phyloP scores from a whole-genome alignment of 2,113 vertebrate genomes.

The Rhadina sibilatrix region DNA sequence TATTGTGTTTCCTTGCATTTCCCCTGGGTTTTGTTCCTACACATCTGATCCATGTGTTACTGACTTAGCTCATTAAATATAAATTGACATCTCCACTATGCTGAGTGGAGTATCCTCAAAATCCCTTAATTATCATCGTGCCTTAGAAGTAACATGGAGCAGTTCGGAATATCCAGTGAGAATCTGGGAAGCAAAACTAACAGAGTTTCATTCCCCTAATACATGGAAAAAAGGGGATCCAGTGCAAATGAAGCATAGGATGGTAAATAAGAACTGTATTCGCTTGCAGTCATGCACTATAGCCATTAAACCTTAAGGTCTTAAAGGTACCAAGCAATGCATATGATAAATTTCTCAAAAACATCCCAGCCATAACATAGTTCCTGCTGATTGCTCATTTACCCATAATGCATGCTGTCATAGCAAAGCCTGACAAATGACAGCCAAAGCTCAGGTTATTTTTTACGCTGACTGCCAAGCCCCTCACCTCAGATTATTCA shows the following conservation, averaged over 20 bases:
- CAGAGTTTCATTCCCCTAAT: slow-evolving; percentile 55
- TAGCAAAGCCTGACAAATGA: slow-evolving; percentile 90
- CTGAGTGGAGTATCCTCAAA: slow-evolving; percentile 15
- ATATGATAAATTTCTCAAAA: slow-evolving; percentile 86
- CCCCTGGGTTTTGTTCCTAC: slow-evolving; percentile 32
- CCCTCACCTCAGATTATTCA: slow-evolving; percentile 89
- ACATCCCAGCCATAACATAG: slow-evolving; percentile 87
- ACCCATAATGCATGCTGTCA: slow-evolving; percentile 89
- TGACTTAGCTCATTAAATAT: slow-evolving; percentile 38
- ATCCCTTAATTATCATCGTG: background rate
- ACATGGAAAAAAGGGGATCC: slow-evolving; percentile 58
- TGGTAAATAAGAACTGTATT: slow-evolving; percentile 81
- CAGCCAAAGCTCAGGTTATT: slow-evolving; percentile 85
- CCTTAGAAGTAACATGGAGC: background rate
- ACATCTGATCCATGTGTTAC: slow-evolving; percentile 1
- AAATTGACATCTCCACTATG: slow-evolving; percentile 12
- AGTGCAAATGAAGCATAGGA: slow-evolving; percentile 80
- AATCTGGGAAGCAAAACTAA: slow-evolving; percentile 65
- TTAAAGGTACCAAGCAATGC: slow-evolving; percentile 84
- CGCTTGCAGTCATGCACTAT: slow-evolving; percentile 80
- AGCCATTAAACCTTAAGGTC: slow-evolving; percentile 85
- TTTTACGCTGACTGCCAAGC: slow-evolving; percentile 87
- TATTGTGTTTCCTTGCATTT: background rate
- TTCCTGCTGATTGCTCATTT: slow-evolving; percentile 90
- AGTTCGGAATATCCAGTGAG: background rate